A percentile compares a stretch with the other conserved stretches of the same genome.
phyloP scores from a whole-genome alignment of 1,140 invertebrate genomes.

The Eueides isabella region DNA sequence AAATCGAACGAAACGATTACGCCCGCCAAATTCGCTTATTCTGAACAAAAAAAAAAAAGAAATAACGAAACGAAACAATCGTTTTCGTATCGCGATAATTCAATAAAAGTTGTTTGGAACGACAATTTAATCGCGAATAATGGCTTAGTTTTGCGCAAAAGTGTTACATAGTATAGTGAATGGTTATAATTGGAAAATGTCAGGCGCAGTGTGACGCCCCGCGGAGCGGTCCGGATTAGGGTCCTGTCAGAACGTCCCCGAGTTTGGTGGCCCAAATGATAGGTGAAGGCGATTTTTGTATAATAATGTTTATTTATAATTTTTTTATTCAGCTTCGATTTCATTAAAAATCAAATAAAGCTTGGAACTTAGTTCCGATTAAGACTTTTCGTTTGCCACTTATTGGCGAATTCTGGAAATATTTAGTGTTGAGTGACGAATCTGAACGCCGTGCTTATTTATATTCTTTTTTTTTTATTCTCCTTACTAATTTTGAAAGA shows the following conservation, averaged over 20 bases:
- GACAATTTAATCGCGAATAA: constrained; percentile 64
- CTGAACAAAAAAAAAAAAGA: neutral
- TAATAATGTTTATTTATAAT: neutral
- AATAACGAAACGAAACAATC: constrained; percentile 28
- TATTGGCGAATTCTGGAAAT: too few relatives aligned
- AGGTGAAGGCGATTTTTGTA: constrained; percentile 12
- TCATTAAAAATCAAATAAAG: too few relatives aligned
- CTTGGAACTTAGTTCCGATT: too few relatives aligned
- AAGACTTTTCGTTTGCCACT: too few relatives aligned
- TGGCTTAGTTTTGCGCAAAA: constrained; percentile 66
- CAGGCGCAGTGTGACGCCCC: constrained; percentile 73
- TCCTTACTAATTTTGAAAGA: too few relatives aligned
- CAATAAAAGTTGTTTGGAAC: constrained; percentile 53
- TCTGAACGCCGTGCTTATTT: too few relatives aligned
- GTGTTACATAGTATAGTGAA: constrained; percentile 77
- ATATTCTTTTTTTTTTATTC: too few relatives aligned
- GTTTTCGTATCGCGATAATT: constrained; percentile 50
- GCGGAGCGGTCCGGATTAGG: constrained; percentile 74
- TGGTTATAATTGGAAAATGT: constrained; percentile 80
- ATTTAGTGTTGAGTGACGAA: too few relatives aligned
- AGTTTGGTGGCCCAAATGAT: constrained; percentile 38
- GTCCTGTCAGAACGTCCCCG: constrained; percentile 70
- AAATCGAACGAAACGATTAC: constrained; percentile 10
- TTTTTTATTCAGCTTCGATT: neutral
- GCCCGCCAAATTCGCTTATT: constrained; percentile 1